Percentiles rank a stretch among this genome's conserved stretches.
Evolutionary conservation across 1,140 invertebrate genomes (phyloP).

Genomic region (Cydia amplana): DNA sequence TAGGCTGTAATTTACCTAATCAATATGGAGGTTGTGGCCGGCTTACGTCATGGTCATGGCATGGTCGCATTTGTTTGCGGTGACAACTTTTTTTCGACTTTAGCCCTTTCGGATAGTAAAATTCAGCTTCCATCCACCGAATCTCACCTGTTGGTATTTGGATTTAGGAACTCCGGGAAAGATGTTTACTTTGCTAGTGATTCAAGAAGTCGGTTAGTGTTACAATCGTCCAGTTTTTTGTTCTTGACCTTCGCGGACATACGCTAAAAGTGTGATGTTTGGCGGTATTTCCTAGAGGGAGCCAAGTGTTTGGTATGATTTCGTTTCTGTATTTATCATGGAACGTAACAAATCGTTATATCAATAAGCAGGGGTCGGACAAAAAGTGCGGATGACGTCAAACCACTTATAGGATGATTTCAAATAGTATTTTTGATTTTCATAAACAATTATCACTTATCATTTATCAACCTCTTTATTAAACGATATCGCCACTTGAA

Average conservation of each 20-base stretch:
- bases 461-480: too few relatives aligned
- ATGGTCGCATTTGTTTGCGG: slow-evolving; percentile 52
- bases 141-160: background rate
- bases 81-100: slow-evolving; percentile 34
- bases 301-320: background rate
- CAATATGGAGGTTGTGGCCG: slow-evolving; percentile 61
- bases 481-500: too few relatives aligned
- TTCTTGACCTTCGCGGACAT: slow-evolving; percentile 6
- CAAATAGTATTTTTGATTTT: too few relatives aligned
- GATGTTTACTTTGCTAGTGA: slow-evolving; percentile 15
- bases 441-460: too few relatives aligned
- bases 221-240: background rate
- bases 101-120: background rate
- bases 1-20: slow-evolving; percentile 58
- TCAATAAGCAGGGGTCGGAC: too few relatives aligned
- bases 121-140: background rate
- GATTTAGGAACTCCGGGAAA: too few relatives aligned
- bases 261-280: slow-evolving; percentile 18
- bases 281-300: background rate
- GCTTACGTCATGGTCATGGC: slow-evolving; percentile 66
- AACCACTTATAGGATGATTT: too few relatives aligned
- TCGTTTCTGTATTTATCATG: background rate
- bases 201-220: slow-evolving; percentile 24
- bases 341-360: background rate
- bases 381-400: too few relatives aligned